phyloP scores from a whole-genome alignment of 2,888 invertebrate genomes.

The Drosophila subsilvestris region DNA sequence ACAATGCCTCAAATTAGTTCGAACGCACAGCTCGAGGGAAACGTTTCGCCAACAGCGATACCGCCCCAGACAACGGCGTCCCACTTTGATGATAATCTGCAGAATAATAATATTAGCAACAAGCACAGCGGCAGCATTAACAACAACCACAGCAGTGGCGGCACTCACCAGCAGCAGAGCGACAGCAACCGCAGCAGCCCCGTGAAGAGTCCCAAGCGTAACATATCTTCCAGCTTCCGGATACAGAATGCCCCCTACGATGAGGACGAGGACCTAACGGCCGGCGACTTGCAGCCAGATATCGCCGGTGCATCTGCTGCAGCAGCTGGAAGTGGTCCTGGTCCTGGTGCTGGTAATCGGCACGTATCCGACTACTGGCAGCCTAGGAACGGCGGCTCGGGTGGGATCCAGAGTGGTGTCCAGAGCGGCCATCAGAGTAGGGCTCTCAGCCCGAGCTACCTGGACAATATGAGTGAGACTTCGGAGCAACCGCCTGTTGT shows the following conservation, averaged over 20 bases:
- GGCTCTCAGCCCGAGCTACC: conserved; percentile 81
- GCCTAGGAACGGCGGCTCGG: conserved; percentile 77
- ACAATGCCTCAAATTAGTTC: conserved; percentile 83
- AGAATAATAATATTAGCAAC: conserved; percentile 54
- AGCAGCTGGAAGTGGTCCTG: conserved; percentile 40
- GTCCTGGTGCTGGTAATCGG: conserved; percentile 41
- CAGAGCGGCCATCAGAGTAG: conserved; percentile 72
- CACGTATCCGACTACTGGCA: conserved; percentile 71
- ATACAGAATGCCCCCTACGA: conserved; percentile 60
- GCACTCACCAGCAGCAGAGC: background rate
- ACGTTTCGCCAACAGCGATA: conserved; percentile 75
- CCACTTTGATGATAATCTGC: conserved; percentile 72
- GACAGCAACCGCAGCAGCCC: conserved; percentile 71
- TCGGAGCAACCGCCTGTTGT: conserved; percentile 85
- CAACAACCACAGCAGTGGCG: conserved; percentile 35
- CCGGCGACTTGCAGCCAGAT: conserved; percentile 52
- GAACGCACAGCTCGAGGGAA: conserved; percentile 81
- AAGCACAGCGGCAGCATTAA: conserved; percentile 45
- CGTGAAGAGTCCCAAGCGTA: conserved; percentile 63
- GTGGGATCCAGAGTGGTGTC: conserved; percentile 40
- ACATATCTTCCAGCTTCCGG: conserved; percentile 62
- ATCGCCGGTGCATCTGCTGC: conserved; percentile 36
- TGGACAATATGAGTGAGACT: conserved; percentile 87
- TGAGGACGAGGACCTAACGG: conserved; percentile 73
- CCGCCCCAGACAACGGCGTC: conserved; percentile 43